phyloP scores from a whole-genome alignment of 2,113 vertebrate species.

The Hystrix brachyura region DNA sequence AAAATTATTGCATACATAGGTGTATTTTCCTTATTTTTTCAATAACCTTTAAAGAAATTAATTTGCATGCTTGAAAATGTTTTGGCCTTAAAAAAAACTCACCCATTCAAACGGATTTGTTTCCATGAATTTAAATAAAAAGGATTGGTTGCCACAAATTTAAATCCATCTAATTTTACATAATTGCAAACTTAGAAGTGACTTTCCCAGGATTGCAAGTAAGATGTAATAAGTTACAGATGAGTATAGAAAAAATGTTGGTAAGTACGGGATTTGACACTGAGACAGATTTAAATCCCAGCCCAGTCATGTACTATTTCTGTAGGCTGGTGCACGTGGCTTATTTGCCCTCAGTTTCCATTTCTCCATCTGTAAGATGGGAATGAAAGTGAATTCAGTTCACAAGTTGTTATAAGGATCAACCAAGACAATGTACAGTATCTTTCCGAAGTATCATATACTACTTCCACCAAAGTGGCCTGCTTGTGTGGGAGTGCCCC shows the following conservation, averaged over 20 bases:
- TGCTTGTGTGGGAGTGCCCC: not conserved
- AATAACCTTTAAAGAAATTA: not conserved
- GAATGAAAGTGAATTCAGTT: not conserved
- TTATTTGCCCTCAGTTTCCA: not conserved
- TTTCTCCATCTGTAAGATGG: not conserved
- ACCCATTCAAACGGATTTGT: not conserved
- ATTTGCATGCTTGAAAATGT: not conserved
- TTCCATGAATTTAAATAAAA: no score
- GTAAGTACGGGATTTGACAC: not conserved
- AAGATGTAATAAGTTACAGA: not conserved
- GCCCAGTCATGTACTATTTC: no score
- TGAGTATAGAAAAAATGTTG: not conserved
- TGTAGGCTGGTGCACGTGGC: not conserved
- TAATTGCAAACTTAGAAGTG: not conserved
- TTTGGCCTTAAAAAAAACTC: not conserved
- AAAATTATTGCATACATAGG: not conserved
- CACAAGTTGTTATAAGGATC: not conserved
- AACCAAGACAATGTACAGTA: not conserved
- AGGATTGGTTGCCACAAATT: not conserved
- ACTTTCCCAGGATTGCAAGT: not conserved
- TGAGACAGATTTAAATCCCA: not conserved
- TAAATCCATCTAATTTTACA: not conserved
- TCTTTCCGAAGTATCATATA: not conserved
- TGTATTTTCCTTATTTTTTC: conserved; percentile 4
- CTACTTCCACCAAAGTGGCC: not conserved